Conservation (phyloP, 2,797 vertebrate genomes). For the Oreochromis grahami region DNA sequence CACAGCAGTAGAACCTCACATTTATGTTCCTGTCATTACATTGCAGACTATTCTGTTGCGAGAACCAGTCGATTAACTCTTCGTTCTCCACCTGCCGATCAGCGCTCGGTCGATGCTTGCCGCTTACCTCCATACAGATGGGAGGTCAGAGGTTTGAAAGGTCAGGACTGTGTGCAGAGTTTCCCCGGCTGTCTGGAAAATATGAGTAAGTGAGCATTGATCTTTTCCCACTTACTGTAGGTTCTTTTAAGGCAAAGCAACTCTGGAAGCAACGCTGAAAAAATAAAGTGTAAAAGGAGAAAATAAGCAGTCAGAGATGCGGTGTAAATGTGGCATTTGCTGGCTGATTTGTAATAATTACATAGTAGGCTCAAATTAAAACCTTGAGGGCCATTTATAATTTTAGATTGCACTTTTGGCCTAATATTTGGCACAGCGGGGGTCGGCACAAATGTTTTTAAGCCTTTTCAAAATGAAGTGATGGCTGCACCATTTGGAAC, state of each 20-base stretch:
- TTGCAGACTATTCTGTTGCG: background rate
- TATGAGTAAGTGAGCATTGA: slow-evolving; percentile 17
- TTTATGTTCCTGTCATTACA: background rate
- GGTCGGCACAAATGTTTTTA: background rate
- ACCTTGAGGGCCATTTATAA: slow-evolving; percentile 28
- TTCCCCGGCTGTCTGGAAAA: slow-evolving; percentile 19
- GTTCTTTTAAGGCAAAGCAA: background rate
- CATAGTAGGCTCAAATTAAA: slow-evolving; percentile 28
- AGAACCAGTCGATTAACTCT: background rate
- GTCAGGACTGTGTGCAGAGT: background rate
- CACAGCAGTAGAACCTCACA: background rate
- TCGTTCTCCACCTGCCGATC: background rate
- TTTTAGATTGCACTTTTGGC: slow-evolving; percentile 12
- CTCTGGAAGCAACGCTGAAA: background rate
- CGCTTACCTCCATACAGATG: background rate
- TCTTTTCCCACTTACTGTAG: background rate
- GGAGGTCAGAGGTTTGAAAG: slow-evolving; percentile 3
- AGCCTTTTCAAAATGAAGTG: slow-evolving; percentile 20
- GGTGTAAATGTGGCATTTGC: background rate
- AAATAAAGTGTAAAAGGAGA: fast-evolving
- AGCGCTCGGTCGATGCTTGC: background rate
- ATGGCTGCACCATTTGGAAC: slow-evolving; percentile 2
- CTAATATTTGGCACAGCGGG: slow-evolving; percentile 25
- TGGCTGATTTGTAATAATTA: slow-evolving; percentile 33
- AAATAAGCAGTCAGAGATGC: background rate